Evolutionary conservation across 2,113 vertebrate genomes (phyloP), one percentile per base, ranked within the genome.

Genomic region (Bubo scandiacus): DNA sequence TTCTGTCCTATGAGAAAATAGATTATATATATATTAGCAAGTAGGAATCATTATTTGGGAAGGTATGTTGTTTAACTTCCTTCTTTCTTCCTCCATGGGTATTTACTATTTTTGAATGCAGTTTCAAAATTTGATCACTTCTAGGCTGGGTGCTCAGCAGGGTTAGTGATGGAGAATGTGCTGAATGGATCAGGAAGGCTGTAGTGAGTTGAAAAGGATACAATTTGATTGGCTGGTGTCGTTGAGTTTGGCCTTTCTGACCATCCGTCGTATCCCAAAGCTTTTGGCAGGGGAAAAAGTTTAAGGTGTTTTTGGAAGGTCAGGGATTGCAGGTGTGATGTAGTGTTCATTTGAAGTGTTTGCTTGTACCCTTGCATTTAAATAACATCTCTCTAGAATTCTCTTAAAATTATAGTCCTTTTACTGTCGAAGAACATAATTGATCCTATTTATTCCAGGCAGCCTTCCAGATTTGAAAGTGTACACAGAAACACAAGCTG

Each of bases 401-500:
- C 80, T 81, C 68, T 90, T 78, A 43, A 73, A 96, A 91, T 93
- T 90, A 38, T 45, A 78, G n/a, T 71, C 51, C 59, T 92, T 79
- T 61, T 62, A 87, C 92, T 94, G 68, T 91, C 74, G 65, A 95
- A 93, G 95, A 97, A 95, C 59, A 29, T 90, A 94, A 95, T 81
- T 93, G 63, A 91, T 86, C 93, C 78, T 91, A 15, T 92, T 96
- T 96, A 91, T 96, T 96, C 84, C 89, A 92, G 92, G 92, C 95
- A 97, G 54, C 58, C 49, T 95, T 97, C 97, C 94, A 91, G 86
- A 71, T 96, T 82, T 96, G 71, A 87, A 94, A 96, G 92, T 72
- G 72, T 95, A 95, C 87, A 95, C 91, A 93, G 95, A 91, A 95
- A 95, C 91, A 91, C 91, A 97, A 92, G 89, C 95, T 97, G 95